These are phyloP conservation scores for Arenaria interpres DNA, from an alignment of 2,113 vertebrate genomes.

Conservation along the genomic window DNA sequence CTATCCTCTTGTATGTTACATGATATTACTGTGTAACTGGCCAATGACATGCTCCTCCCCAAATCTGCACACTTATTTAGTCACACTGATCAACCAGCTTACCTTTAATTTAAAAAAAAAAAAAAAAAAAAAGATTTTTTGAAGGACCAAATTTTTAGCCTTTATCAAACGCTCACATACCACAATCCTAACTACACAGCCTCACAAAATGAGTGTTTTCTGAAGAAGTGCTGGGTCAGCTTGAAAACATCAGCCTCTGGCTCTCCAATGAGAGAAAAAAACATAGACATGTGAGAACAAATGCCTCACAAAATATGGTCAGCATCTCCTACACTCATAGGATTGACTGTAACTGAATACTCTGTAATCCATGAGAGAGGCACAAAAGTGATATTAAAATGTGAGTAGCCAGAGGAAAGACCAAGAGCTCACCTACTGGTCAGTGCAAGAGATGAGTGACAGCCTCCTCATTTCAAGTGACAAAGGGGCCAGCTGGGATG, in stretches of 20 bases:
- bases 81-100: neutral
- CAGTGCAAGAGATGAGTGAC: neutral
- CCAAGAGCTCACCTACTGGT: neutral
- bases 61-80: neutral
- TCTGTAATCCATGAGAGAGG: neutral
- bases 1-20: neutral
- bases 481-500: too few species aligned
- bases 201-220: neutral
- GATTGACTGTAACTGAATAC: too few species aligned
- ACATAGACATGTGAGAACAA: accelerated
- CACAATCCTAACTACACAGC: neutral
- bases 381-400: neutral
- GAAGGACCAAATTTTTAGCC: neutral
- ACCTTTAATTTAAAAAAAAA: neutral
- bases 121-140: neutral
- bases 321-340: neutral
- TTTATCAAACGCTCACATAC: neutral
- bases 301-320: accelerated
- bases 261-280: neutral
- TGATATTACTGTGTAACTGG: neutral
- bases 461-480: neutral
- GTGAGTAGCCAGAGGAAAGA: neutral
- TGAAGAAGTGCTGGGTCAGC: neutral
- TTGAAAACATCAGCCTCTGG: neutral
- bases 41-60: neutral